Evolutionary conservation across 2,113 vertebrate genomes (phyloP).

Genomic region (Campylorhamphus procurvoides): DNA sequence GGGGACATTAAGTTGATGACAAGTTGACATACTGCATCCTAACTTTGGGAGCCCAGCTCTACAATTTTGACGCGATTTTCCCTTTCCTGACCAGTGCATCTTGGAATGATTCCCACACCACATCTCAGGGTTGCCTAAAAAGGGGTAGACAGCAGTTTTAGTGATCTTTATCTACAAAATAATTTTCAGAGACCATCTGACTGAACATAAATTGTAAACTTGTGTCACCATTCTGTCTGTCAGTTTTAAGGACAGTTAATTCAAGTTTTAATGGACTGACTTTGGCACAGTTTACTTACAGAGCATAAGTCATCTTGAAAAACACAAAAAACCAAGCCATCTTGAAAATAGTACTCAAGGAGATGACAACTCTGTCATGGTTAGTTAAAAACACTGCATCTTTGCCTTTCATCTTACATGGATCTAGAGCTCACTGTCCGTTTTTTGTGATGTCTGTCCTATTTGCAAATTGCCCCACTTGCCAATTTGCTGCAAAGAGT

Average conservation of each 20-base stretch:
- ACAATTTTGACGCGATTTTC: not conserved
- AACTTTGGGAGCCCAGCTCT: not conserved
- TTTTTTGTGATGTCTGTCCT: not conserved
- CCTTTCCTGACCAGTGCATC: not conserved
- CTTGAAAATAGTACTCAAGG: not conserved
- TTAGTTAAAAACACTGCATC: not conserved
- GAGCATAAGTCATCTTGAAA: not conserved
- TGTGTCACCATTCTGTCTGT: not conserved
- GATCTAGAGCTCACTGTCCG: not conserved
- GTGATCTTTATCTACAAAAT: not conserved
- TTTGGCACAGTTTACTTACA: not conserved
- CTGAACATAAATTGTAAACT: not conserved
- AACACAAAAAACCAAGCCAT: not conserved
- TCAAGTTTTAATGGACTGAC: not conserved
- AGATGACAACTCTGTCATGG: not conserved
- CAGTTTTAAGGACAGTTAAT: not conserved
- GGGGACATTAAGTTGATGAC: not conserved
- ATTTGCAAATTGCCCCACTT: not conserved
- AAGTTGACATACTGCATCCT: not conserved
- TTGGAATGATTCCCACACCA: not conserved
- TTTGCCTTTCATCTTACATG: not conserved
- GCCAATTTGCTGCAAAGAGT: not conserved
- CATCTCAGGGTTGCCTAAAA: not conserved
- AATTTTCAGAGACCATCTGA: not conserved
- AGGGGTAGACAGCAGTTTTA: not conserved